phyloP scores from a whole-genome alignment of 1,140 invertebrate genomes.

The Venustaconcha ellipsiformis region DNA sequence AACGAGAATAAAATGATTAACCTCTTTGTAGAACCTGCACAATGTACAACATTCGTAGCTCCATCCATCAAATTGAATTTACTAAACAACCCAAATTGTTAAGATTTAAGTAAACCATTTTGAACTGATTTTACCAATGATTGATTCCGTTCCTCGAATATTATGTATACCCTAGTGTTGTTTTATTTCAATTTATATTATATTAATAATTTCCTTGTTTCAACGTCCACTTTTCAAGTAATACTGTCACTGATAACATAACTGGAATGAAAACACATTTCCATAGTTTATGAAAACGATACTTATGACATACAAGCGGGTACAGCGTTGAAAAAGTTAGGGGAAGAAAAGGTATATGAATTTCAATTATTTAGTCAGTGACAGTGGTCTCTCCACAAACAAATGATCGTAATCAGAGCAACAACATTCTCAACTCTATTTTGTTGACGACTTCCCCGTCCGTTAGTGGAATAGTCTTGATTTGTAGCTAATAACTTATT shows the following conservation, averaged over 20 bases:
- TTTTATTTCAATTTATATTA: too few relatives aligned
- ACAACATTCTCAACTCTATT: constrained; percentile 7
- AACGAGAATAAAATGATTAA: too few relatives aligned
- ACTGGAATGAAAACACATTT: constrained; percentile 35
- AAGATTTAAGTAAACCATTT: too few relatives aligned
- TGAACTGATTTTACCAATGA: too few relatives aligned
- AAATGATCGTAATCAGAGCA: neutral
- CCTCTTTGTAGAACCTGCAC: too few relatives aligned
- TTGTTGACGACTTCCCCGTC: neutral
- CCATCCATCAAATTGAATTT: too few relatives aligned
- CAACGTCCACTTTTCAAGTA: constrained; percentile 17
- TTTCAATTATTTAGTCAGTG: constrained; percentile 2
- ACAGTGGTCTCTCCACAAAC: constrained; percentile 1
- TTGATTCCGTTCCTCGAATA: too few relatives aligned
- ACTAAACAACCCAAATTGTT: too few relatives aligned
- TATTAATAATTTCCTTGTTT: too few relatives aligned
- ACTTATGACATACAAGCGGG: constrained; percentile 13
- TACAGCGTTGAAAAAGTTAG: neutral
- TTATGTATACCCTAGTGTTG: too few relatives aligned
- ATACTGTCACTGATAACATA: constrained; percentile 18
- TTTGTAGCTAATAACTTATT: constrained; percentile 20
- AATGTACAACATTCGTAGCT: too few relatives aligned
- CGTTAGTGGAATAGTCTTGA: constrained; percentile 16
- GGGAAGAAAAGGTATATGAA: constrained; percentile 14
- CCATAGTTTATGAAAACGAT: constrained; percentile 33